A percentile compares a stretch with the other conserved stretches of the same genome.
phyloP scores from a whole-genome alignment of 2,797 vertebrate species.

The Falco columbarius region DNA sequence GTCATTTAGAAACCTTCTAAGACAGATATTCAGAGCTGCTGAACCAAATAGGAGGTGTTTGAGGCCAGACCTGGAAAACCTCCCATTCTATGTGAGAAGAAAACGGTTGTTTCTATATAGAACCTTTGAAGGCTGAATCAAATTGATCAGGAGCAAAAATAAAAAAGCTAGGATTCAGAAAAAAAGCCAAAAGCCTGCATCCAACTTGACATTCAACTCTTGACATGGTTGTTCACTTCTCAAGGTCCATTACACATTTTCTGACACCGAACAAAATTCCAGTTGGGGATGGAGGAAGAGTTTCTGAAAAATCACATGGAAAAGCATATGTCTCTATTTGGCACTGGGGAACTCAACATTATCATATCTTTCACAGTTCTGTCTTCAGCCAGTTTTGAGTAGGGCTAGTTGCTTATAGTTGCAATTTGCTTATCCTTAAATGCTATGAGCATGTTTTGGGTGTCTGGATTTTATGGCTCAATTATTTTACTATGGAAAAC shows the following conservation, averaged over 20 bases:
- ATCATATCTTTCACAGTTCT: not conserved
- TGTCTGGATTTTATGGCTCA: constrained; percentile 40
- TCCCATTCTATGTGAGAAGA: not conserved
- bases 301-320: not conserved
- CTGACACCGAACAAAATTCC: not conserved
- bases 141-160: not conserved
- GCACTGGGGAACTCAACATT: not conserved
- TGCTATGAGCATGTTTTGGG: not conserved
- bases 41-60: not conserved
- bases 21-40: not conserved
- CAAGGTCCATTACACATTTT: not conserved
- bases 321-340: not conserved
- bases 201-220: not conserved
- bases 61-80: not conserved
- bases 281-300: not conserved
- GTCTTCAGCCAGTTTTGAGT: not conserved
- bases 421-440: constrained; percentile 16
- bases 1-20: not conserved
- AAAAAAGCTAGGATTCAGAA: not conserved
- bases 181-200: not conserved
- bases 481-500: constrained; percentile 41
- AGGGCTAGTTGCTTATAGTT: not conserved
- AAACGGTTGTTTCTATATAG: not conserved
- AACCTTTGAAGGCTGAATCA: not conserved
- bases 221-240: not conserved